phyloP scores from a whole-genome alignment of 2,113 vertebrate species.

The Phalacrocorax brasilianus region DNA sequence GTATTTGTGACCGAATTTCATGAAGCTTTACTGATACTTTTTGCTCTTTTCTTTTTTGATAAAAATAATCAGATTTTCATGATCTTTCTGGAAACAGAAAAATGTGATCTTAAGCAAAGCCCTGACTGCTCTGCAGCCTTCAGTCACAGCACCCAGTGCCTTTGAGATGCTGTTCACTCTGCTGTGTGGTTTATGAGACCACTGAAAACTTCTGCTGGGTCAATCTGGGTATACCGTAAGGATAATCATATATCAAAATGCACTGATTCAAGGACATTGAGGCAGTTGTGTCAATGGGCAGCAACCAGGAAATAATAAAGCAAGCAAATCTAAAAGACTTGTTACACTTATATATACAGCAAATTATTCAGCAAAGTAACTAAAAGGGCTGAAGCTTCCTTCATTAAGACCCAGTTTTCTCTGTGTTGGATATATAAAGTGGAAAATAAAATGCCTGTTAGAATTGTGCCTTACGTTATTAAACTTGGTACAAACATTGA shows the following conservation, averaged over 20 bases:
- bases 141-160: background rate
- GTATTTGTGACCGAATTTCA: background rate
- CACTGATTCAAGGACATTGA: background rate
- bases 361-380: background rate
- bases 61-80: background rate
- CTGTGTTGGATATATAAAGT: background rate
- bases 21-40: background rate
- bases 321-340: background rate
- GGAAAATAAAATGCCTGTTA: background rate
- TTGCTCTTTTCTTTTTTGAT: background rate
- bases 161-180: background rate
- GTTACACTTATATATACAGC: background rate
- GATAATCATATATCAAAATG: background rate
- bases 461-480: background rate
- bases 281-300: background rate
- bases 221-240: rapidly evolving
- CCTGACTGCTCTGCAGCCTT: background rate
- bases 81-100: background rate
- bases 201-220: background rate
- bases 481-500: background rate
- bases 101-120: background rate
- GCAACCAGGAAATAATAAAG: background rate
- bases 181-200: background rate
- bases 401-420: background rate
- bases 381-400: background rate